Conservation (phyloP, 2,113 vertebrate genomes). For the Seriola quinqueradiata region DNA sequence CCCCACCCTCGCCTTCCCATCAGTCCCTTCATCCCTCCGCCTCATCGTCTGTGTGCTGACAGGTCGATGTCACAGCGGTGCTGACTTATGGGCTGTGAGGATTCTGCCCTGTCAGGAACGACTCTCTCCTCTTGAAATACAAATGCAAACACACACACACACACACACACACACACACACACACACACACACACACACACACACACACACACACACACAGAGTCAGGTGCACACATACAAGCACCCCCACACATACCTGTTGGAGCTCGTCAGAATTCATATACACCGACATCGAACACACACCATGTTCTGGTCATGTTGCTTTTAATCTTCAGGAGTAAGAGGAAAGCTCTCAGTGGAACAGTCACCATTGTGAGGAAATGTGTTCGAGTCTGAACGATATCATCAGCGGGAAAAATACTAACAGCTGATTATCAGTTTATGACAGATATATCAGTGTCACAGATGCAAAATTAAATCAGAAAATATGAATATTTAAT, state of each 20-base stretch:
- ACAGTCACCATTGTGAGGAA: constrained; percentile 15
- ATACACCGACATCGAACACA: constrained; percentile 27
- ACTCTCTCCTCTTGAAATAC: constrained; percentile 58
- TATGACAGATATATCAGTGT: constrained; percentile 9
- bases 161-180: constrained; percentile 46
- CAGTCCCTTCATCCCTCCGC: constrained; percentile 53
- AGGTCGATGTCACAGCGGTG: constrained; percentile 87
- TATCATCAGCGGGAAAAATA: constrained; percentile 7
- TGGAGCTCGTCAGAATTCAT: constrained; percentile 56
- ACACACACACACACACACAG: constrained; percentile 18
- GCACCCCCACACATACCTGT: constrained; percentile 62
- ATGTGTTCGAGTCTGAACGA: not conserved
- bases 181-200: constrained; percentile 50
- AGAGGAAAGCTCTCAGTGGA: not conserved
- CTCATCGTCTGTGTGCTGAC: constrained; percentile 82
- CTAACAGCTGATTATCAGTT: not conserved
- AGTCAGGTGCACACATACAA: constrained; percentile 63
- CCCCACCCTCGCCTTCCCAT: constrained; percentile 30
- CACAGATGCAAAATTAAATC: not conserved
- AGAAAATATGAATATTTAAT: too few species aligned
- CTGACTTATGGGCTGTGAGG: constrained; percentile 95
- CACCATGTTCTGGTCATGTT: constrained; percentile 13
- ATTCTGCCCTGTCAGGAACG: constrained; percentile 71
- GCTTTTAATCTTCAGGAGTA: constrained; percentile 27
- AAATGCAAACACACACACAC: constrained; percentile 36